Base-by-base conservation (phyloP, 2,113 vertebrate genomes). In the Fregetta grallaria region DNA sequence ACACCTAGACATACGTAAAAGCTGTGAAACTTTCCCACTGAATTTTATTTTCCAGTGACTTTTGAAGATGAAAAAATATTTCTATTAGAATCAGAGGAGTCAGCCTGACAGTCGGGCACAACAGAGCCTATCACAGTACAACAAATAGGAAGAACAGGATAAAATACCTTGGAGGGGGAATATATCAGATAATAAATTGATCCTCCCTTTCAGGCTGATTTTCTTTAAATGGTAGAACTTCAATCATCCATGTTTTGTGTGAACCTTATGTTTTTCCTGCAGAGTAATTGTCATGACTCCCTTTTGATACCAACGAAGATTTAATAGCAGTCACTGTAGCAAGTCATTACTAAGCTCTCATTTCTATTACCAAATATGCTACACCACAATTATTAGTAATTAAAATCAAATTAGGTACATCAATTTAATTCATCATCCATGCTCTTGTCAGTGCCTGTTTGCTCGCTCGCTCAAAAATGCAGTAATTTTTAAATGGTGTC, bases 341-440 rank as follows among this genome's bases (percentile, higher is more conserved):
- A 78, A 95, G 86, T 94, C 86, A 84, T 96, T 96, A 90, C 63
- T 92, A 70, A 94, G 58, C 36, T 89, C 87, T 94, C 73, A 78
- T 92, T 96, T 91, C 86, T 94, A 45, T 91, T 92, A 68, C 84
- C 72, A 86, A 87, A 96, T 94, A 94, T 88, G 76, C 90, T 96
- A 88, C 67, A 91, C 82, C 58, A 80, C 92, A 96, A 94, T 96
- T 95, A 92, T 86, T 96, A 91, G 92, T 91, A 93, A 96, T 96
- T 96, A 96, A 96, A 96, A 96, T 96, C 92, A 95, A 94, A 95
- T 95, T 92, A 95, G 71, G 53, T 82, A 62, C 91, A 92, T 95
- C 76, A 95, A 52, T 96, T 90, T 94, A 92, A 95, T 96, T 97
- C 63, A 92, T 96, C 90, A 90, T 91, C 87, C 72, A 23, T 75